phyloP scores from a whole-genome alignment of 1,140 invertebrate species.

The Dendroctonus valens region DNA sequence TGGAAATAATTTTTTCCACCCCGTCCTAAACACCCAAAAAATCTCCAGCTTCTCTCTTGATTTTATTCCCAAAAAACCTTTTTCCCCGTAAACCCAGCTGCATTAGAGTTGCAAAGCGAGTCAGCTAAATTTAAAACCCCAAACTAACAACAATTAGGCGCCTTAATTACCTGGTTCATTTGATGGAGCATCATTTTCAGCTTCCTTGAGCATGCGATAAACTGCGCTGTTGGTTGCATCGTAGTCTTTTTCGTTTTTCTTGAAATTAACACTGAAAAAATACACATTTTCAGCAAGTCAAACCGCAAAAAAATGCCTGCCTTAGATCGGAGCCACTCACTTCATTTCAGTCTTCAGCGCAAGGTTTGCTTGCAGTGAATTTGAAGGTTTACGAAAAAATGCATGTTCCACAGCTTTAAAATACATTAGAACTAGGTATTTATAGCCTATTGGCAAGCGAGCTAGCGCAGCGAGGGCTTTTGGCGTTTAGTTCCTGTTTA shows the following conservation, averaged over 20 bases:
- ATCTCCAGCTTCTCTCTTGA: too few relatives aligned
- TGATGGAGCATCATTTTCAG: slow-evolving; percentile 68
- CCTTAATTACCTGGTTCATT: slow-evolving; percentile 61
- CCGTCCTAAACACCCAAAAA: too few relatives aligned
- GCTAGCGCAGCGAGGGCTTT: neutral
- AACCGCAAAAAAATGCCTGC: neutral
- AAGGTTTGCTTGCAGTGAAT: neutral
- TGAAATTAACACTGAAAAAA: slow-evolving; percentile 84
- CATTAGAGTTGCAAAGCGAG: too few relatives aligned
- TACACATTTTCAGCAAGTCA: neutral
- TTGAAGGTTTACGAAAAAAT: too few relatives aligned
- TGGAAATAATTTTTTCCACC: too few relatives aligned
- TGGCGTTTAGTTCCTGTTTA: slow-evolving; percentile 7
- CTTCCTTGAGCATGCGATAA: slow-evolving; percentile 88
- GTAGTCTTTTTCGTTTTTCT: slow-evolving; percentile 90
- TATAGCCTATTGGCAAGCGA: slow-evolving; percentile 1
- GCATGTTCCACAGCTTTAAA: too few relatives aligned
- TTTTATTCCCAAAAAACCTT: too few relatives aligned
- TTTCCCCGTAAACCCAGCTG: too few relatives aligned
- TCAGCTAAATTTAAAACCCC: too few relatives aligned
- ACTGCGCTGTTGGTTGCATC: slow-evolving; percentile 85
- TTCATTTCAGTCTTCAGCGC: neutral
- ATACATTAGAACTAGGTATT: too few relatives aligned
- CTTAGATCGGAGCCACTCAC: too few relatives aligned
- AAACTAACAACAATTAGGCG: too few relatives aligned